Evolutionary conservation across 2,797 vertebrate genomes (phyloP).

Genomic region (Cossypha caffra): DNA sequence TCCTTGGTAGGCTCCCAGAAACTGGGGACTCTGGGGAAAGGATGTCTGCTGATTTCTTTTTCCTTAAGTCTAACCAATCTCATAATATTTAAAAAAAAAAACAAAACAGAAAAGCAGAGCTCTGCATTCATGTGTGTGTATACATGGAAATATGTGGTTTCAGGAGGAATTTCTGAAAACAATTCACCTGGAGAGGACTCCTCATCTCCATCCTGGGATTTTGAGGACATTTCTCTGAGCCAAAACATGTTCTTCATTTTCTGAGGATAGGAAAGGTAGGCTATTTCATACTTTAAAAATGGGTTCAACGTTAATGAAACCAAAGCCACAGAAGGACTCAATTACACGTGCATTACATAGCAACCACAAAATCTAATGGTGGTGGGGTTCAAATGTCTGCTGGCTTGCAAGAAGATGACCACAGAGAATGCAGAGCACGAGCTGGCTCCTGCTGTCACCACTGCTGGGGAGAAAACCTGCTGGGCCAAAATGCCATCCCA

Average conservation of each 20-base stretch:
- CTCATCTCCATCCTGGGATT: neutral
- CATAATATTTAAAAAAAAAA: neutral
- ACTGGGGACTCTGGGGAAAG: neutral
- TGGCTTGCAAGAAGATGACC: slow-evolving; percentile 5
- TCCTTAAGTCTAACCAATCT: neutral
- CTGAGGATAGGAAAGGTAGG: neutral
- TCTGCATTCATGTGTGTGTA: accelerated
- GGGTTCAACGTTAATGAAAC: neutral
- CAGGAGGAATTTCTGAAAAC: neutral
- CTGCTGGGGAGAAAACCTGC: neutral
- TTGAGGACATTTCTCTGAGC: neutral
- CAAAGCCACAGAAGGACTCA: neutral
- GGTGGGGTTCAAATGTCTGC: neutral
- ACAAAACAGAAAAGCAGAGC: neutral
- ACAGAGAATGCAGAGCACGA: neutral
- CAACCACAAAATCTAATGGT: slow-evolving; percentile 10
- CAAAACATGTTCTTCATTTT: neutral
- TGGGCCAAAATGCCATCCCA: neutral
- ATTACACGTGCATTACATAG: slow-evolving; percentile 7
- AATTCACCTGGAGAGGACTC: neutral
- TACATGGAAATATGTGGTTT: accelerated
- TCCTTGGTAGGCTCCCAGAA: neutral
- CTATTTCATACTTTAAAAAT: neutral
- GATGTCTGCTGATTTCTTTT: neutral
- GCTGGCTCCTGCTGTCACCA: neutral